phyloP scores from a whole-genome alignment of 2,888 invertebrate genomes.

The Venustoraphidia nigricollis region DNA sequence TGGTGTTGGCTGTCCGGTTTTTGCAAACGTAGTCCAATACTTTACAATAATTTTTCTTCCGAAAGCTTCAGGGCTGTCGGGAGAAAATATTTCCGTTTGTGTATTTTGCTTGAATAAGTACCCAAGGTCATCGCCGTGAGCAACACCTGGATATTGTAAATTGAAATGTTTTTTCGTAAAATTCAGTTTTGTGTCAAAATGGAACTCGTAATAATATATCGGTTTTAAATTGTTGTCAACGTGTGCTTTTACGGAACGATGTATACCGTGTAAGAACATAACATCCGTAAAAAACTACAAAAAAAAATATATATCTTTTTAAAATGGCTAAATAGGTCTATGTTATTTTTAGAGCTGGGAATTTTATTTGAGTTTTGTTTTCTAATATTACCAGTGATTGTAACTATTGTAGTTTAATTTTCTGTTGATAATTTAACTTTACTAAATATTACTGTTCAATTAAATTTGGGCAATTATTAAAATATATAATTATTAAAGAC shows the following conservation, averaged over 20 bases:
- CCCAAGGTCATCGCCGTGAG: slow-evolving; percentile 19
- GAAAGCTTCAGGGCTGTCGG: slow-evolving; percentile 12
- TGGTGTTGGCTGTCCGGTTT: slow-evolving; percentile 16
- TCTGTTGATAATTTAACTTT: too few relatives aligned
- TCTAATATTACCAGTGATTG: background rate
- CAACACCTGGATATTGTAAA: slow-evolving; percentile 9
- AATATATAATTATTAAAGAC: too few relatives aligned
- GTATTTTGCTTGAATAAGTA: slow-evolving; percentile 16
- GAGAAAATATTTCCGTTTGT: slow-evolving; percentile 5
- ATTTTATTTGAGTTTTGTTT: background rate
- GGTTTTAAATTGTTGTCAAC: background rate
- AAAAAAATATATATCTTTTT: too few relatives aligned
- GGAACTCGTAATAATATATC: background rate
- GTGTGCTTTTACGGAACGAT: background rate
- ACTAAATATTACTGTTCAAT: too few relatives aligned
- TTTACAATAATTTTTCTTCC: slow-evolving; percentile 14
- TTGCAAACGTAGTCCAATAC: slow-evolving; percentile 19
- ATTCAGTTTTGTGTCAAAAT: background rate
- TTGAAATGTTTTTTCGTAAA: background rate
- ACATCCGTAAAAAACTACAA: background rate
- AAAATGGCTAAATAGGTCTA: too few relatives aligned
- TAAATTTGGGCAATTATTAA: too few relatives aligned
- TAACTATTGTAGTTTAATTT: too few relatives aligned
- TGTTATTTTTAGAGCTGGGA: too few relatives aligned
- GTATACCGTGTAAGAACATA: background rate